Evolutionary conservation across 2,888 invertebrate species (phyloP).

Genomic region (Drosophila bunnanda): DNA sequence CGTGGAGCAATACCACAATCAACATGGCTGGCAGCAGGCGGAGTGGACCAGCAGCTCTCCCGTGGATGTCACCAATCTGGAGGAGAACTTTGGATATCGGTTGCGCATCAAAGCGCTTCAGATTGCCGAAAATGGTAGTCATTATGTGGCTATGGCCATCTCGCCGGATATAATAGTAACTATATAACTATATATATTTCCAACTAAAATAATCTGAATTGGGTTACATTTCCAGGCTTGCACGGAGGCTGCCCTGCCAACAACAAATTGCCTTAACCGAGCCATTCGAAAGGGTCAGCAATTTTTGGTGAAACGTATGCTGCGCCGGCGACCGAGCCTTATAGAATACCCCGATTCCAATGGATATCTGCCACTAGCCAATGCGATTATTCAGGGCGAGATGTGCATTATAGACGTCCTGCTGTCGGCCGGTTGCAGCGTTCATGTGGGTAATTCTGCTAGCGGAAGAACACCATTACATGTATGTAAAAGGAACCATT

Average conservation of each 20-base stretch:
- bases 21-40: slow-evolving; percentile 79
- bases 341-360: slow-evolving; percentile 82
- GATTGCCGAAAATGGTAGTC: slow-evolving; percentile 44
- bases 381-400: slow-evolving; percentile 82
- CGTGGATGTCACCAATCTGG: slow-evolving; percentile 72
- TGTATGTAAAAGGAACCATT: slow-evolving; percentile 60
- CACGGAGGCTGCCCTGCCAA: slow-evolving; percentile 79
- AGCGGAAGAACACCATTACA: slow-evolving; percentile 83
- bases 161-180: slow-evolving; percentile 81
- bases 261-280: slow-evolving; percentile 80
- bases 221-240: slow-evolving; percentile 64
- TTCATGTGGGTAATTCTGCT: slow-evolving; percentile 80
- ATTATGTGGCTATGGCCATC: slow-evolving; percentile 66
- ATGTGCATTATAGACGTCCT: slow-evolving; percentile 82
- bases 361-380: slow-evolving; percentile 82
- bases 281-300: slow-evolving; percentile 83
- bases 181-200: neutral
- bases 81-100: slow-evolving; percentile 83
- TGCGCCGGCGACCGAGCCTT: slow-evolving; percentile 79
- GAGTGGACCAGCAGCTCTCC: slow-evolving; percentile 78
- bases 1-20: slow-evolving; percentile 79
- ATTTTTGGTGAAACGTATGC: slow-evolving; percentile 82
- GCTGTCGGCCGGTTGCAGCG: slow-evolving; percentile 80
- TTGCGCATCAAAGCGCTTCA: slow-evolving; percentile 80
- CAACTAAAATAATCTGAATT: neutral